Evolutionary conservation across 2,113 vertebrate genomes (phyloP), one percentile per base, ranked within the genome.

Genomic region (Otis tarda): DNA sequence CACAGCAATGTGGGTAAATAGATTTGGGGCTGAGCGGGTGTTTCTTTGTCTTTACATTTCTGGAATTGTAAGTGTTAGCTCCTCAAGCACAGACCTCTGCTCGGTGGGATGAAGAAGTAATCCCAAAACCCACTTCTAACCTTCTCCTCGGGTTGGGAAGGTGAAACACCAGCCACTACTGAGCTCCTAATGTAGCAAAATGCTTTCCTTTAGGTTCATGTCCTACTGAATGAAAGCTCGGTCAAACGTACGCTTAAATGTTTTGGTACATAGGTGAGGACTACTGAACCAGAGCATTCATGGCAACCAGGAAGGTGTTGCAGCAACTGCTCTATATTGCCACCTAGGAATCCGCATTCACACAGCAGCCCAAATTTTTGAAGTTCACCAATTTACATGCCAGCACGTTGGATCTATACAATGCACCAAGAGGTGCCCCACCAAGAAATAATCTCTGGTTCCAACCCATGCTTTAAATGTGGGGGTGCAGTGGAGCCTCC

Each of bases 321-420:
- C 56, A 50, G 45, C 5, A 22, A 17, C 33, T 87, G 55, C 39
- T 85, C 61, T 57, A 2, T 24, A 23, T 53, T 60, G 81, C 81
- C 78, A 68, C 45, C 55, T 47, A 73, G 65, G 65, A 91, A 76
- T 10, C 24, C 53, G 20, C 6, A 0, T 27, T 77, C 67, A 47
- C 9, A 35, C 16, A 0, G 0, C 68, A 93, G 43, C 28, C n/a
- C 1, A 1, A 45, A 37, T 19, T 78, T 50, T 52, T 55, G 10
- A 30, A 67, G 12, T 41, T 69, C 7, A 3, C 22, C 30, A 17
- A 3, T 52, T 56, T 35, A 39, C 1, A 0, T 41, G 22, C 35
- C 57, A 69, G n/a, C 9, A 19, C 0, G 0, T 23, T 11, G 4
- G 21, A 45, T 12, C n/a, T 67, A n/a, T 20, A 31, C 3, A 61